Conservation (phyloP, 2,888 invertebrate species). For the Suillia variegata region DNA sequence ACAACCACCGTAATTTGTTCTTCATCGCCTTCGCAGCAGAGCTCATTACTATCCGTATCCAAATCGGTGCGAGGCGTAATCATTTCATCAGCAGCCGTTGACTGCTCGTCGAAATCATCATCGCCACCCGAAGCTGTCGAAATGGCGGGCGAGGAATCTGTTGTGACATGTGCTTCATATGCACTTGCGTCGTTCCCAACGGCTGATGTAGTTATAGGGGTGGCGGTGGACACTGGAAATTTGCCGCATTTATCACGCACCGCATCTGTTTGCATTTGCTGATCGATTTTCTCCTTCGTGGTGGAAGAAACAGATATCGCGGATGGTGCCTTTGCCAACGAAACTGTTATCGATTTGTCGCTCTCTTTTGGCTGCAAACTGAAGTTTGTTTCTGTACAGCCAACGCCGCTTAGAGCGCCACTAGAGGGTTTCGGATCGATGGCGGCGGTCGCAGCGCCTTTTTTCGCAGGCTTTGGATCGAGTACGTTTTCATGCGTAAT, state of each 20-base stretch:
- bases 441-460: slow-evolving; percentile 37
- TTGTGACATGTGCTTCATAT: too few relatives aligned
- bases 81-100: background rate
- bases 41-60: background rate
- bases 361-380: slow-evolving; percentile 24
- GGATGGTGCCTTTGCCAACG: slow-evolving; percentile 23
- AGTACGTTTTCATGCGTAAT: slow-evolving; percentile 50
- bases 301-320: slow-evolving; percentile 17
- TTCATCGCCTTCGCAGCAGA: slow-evolving; percentile 14
- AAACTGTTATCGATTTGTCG: slow-evolving; percentile 32
- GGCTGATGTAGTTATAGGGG: too few relatives aligned
- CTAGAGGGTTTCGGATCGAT: slow-evolving; percentile 25
- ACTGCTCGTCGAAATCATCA: background rate
- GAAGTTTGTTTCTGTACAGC: background rate
- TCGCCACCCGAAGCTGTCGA: slow-evolving; percentile 4
- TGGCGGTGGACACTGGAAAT: too few relatives aligned
- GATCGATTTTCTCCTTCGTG: slow-evolving; percentile 37
- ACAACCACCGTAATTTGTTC: slow-evolving; percentile 10
- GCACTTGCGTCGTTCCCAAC: too few relatives aligned
- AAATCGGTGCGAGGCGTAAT: background rate
- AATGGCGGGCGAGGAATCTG: too few relatives aligned
- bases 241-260: slow-evolving; percentile 11
- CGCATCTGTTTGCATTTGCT: slow-evolving; percentile 44
- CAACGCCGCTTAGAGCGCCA: slow-evolving; percentile 1
- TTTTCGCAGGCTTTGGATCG: slow-evolving; percentile 43